Base-by-base conservation (phyloP, 2,113 vertebrate species). In the Phylloscopus trochiloides region DNA sequence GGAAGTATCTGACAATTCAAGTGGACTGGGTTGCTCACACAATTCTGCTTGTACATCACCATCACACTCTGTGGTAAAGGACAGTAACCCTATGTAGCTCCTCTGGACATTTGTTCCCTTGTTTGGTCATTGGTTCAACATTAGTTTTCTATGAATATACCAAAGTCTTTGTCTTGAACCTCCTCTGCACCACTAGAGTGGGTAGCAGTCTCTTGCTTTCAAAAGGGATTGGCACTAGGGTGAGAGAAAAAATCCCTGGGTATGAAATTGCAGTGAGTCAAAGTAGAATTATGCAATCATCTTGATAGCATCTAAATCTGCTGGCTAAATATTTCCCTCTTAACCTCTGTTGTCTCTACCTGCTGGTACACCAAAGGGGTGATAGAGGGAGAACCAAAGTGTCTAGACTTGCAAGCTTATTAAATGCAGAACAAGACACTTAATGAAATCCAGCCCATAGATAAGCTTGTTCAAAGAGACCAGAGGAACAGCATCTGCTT, bases 321-420 rank as follows among this genome's bases (percentile, higher is more conserved):
- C 82, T 86, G 63, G 94, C 88, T 94, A 93, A 95, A 71, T 95
- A 84, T 91, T 96, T 96, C 68, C 79, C 72, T 92, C 82, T 84
- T 96, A 90, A 93, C 75, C 82, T 95, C 90, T 90, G 83, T 86
- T 94, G 93, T 96, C 65, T 96, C 79, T 95, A 92, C 90, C 94
- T 95, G 82, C 90, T 96, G 75, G 51, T 88, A 55, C 79, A 92
- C 92, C 86, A 90, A 95, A 93, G 82, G 43, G 63, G 43, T 88
- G 92, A 90, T 95, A 90, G 82, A 90, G 68, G 47, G 65, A 93
- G 79, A 93, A 93, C 72, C 72, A 38, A 94, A 95, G 88, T 96
- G 96, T 96, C 96, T 97, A 93, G 96, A 97, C 96, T 96, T 96
- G 93, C 75, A 96, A 88, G 72, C 72, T 96, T 96, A 95, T 88